Conservation (phyloP, 2,113 vertebrate genomes). For the Polypterus senegalus region DNA sequence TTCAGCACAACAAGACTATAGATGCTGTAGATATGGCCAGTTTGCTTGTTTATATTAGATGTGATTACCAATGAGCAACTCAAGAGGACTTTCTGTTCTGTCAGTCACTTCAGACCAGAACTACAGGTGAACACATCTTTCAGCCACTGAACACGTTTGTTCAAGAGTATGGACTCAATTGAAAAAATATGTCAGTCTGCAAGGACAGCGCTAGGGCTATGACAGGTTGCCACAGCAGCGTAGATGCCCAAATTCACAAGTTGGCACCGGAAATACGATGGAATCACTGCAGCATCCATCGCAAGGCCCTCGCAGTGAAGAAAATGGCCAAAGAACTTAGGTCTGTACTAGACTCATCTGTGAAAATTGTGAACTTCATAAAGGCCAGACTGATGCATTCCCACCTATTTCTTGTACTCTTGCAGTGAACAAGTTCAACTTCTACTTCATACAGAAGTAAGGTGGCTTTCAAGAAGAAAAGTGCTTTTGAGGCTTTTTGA, state of each 20-base stretch:
- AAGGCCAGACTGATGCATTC: slow-evolving; percentile 2
- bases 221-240: no score
- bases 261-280: no score
- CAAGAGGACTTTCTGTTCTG: slow-evolving; percentile 13
- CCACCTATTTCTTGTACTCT: slow-evolving; percentile 1
- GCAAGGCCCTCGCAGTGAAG: no score
- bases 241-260: no score
- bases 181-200: slow-evolving; percentile 6
- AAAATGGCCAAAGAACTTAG: background rate
- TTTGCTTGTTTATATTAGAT: no score
- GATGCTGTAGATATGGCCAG: no score
- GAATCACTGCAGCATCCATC: no score
- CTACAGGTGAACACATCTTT: slow-evolving; percentile 11
- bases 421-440: slow-evolving; percentile 9
- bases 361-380: slow-evolving; percentile 1
- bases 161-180: background rate
- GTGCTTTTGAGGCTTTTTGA: no score
- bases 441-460: background rate
- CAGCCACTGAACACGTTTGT: background rate
- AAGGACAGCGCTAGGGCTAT: no score
- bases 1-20: no score
- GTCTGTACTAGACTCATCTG: slow-evolving; percentile 6
- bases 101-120: slow-evolving; percentile 7
- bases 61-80: background rate
- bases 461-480: no score